Evolutionary conservation across 2,888 invertebrate species (phyloP), one percentile per base, ranked within the genome.

Genomic region (Drosophila ezoana): DNA sequence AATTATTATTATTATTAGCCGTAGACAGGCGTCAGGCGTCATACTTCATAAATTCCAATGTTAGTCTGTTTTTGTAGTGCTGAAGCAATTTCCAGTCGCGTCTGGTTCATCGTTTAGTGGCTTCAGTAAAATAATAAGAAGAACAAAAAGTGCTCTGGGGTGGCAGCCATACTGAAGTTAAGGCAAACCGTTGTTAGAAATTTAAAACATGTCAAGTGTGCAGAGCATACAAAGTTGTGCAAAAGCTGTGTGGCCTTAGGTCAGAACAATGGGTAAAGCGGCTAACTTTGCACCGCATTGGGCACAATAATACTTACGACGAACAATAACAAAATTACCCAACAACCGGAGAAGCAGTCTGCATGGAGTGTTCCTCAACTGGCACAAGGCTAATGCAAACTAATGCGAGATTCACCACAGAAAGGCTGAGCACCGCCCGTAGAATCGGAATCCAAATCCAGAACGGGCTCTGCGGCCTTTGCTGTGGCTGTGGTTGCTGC

Each of bases 371-470:
- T n/a, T 52, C 43, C 49, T 41, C 45, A 60, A 63, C 43, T 58
- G 53, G 68, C 40, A 48, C 66, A 68, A 68, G 72, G 64, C 76
- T 81, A 79, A 79, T 75, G 64, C 85, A 66, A 81, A 77, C 72
- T 82, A 87, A 85, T 87, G 87, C 76, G 72, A 67, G 71, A 78
- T 80, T 69, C 63, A 64, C 79, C 81, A 72, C 77, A 81, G 69
- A 35, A 62, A 69, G 72, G 57, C 70, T 43, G 58, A 48, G 69
- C 59, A 45, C 54, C 58, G 47, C 65, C 74, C 59, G 74, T 63
- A 58, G 54, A 52, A 45, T 45, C 38, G 37, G 61, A 37, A 43
- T 49, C 20, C 38, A 45, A 48, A 37, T 47, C 53, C 18, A 23
- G 10, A 62, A 52, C 59, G 35, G 41, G 32, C 43, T 44, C 37